Evolutionary conservation across 2,888 invertebrate species (phyloP).

Genomic region (Phortica okadai): DNA sequence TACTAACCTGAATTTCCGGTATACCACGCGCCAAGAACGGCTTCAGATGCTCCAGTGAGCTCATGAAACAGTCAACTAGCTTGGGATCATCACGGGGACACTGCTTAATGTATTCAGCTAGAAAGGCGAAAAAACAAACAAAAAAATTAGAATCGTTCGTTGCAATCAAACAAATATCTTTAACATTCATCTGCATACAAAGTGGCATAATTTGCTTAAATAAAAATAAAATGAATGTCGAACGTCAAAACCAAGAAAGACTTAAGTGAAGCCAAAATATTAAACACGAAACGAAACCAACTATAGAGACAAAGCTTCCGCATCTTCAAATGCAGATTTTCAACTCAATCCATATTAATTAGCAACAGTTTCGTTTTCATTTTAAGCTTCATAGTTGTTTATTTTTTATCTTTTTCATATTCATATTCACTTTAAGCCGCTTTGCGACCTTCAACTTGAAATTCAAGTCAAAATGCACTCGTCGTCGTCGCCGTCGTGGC

Average conservation of each 20-base stretch:
- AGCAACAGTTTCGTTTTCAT: constrained; percentile 35
- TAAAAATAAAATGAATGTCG: constrained; percentile 22
- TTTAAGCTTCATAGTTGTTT: not conserved
- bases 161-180: not conserved
- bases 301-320: constrained; percentile 27
- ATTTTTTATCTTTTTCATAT: not conserved
- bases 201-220: not conserved
- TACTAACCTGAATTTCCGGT: constrained; percentile 79
- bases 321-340: constrained; percentile 58
- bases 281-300: constrained; percentile 14
- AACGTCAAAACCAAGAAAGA: constrained; percentile 32
- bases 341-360: constrained; percentile 63
- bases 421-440: not conserved
- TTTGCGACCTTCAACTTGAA: constrained; percentile 46
- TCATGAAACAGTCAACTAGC: constrained; percentile 79
- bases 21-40: constrained; percentile 81
- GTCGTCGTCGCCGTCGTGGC: not conserved
- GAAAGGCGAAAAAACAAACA: constrained; percentile 48
- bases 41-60: constrained; percentile 79
- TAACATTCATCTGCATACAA: constrained; percentile 43
- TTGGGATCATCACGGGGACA: constrained; percentile 81
- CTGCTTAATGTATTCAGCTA: constrained; percentile 83
- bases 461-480: constrained; percentile 24
- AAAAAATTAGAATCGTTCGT: not conserved
- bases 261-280: not conserved